Base-by-base conservation (phyloP, 2,797 vertebrate species). In the Enteromius anoplus region DNA sequence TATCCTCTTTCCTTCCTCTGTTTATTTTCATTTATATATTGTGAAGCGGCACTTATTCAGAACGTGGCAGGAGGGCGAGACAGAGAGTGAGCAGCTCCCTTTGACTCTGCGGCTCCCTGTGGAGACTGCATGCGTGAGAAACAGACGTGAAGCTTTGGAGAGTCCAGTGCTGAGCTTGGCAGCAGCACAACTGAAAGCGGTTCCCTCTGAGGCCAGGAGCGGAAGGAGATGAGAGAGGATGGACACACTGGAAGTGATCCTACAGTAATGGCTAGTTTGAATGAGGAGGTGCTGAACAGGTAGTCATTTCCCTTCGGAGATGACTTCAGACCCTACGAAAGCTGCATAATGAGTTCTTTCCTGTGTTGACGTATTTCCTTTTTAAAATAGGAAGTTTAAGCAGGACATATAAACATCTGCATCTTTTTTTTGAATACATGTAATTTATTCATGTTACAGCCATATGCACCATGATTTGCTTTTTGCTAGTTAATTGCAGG, bases 141-240 rank as follows among this genome's bases (percentile, higher is more conserved):
- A 73, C n/a, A 11, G 42, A 81, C 26, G 21, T 64, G 2, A 71
- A 64, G 69, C 40, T 62, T 81, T 62, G 12, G 55, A 73, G 73
- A 65, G 45, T 73, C 2, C 8, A 72, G 42, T 64, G 69, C 40
- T 81, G 79, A 34, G 55, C 21, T 62, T 72, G 69, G 79, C 58
- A 72, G 55, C 12, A 49, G 7, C 29, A n/a, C 12, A 58, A 51
- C 29, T 26, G 21, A 89, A 86, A 87, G 37, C 71, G 4, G 26
- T 45, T 81, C 26, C 49, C 88, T 86, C 84, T 69, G 86, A 88
- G n/a, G 23, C 23, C 58, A 11, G 49, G 23, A 78, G 73, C 34
- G 10, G 80, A 85, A 84, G 80, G 77, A 37, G 81, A 88, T 84
- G 84, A 86, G 84, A 86, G 81, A 37, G 14, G 14, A 88, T 85